Base-by-base conservation (phyloP, 2,113 vertebrate species). In the Nyctereutes procyonoides region DNA sequence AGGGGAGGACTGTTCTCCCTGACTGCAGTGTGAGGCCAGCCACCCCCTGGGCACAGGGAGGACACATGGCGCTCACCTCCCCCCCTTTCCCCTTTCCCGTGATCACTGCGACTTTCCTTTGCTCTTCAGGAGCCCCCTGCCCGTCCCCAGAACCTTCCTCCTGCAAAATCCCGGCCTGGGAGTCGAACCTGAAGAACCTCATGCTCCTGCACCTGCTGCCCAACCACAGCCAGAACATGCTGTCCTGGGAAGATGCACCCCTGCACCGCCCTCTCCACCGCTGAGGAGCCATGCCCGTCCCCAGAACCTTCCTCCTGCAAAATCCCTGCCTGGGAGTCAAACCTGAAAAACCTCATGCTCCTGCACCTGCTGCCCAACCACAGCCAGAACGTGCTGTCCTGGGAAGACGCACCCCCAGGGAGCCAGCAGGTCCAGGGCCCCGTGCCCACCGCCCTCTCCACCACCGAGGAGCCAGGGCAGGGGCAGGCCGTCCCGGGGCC, bases 401-500 rank as follows among this genome's bases (percentile, higher is more conserved):
- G 1, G 79, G 77, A 24, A 58, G 77, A 30, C 0, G 0, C 9
- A 9, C 1, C 1, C 67, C 19, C 14, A 0, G 10, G 20, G 6
- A 0, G 0, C 69, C 58, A 5, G 20, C 19, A 67, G 30, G 9
- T n/a, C 73, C 11, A 8, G n/a, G 8, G 24, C 1, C 0, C 10
- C 8, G 22, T 2, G 2, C 0, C 53, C 24, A 16, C 7, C 4
- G 14, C 17, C 3, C 1, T 32, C 62, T 12, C 8, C 12, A 20
- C 3, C 16, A 1, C 3, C 1, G 0, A 1, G 1, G 7, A 32
- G 28, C 26, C 9, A 5, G 11, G 3, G 6, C 0, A 38, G 0
- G 1, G 12, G 22, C 38, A 3, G 14, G 32, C 4, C 3, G 1
- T 4, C 35, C 81, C 48, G 60, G 30, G 43, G 20, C 0, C 0